Conservation (phyloP, 2,888 invertebrate genomes). For the Lamellibrachia columna region DNA sequence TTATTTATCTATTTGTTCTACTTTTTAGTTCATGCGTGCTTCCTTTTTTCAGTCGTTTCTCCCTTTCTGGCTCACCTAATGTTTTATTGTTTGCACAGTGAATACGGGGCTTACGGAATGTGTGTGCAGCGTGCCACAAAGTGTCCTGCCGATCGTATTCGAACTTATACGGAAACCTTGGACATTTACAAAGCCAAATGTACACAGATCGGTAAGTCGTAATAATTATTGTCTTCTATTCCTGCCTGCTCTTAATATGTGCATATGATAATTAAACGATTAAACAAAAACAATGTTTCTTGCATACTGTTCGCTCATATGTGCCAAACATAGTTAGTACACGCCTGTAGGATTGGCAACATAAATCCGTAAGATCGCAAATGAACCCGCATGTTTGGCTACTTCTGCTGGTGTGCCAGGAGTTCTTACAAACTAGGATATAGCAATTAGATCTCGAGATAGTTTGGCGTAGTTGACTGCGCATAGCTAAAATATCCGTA, state of each 20-base stretch:
- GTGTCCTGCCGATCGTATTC: not conserved
- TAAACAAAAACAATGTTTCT: not conserved
- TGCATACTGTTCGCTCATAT: not conserved
- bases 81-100: not conserved
- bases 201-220: not conserved
- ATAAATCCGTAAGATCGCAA: too few relatives aligned
- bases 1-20: too few relatives aligned
- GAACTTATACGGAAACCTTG: not conserved
- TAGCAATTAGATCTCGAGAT: too few relatives aligned
- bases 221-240: not conserved
- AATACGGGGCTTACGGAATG: not conserved
- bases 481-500: too few relatives aligned
- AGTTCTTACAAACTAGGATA: too few relatives aligned
- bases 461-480: too few relatives aligned
- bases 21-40: too few relatives aligned
- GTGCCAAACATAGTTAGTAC: not conserved
- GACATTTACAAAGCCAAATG: not conserved
- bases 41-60: not conserved
- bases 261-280: not conserved
- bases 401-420: too few relatives aligned
- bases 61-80: not conserved
- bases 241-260: not conserved
- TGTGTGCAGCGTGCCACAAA: not conserved
- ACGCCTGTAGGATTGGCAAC: too few relatives aligned
- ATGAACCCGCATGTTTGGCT: too few relatives aligned